A percentile compares a stretch with the other conserved stretches of the same genome.
Conservation (phyloP, 2,888 invertebrate species). For the Gortyna flavago region DNA sequence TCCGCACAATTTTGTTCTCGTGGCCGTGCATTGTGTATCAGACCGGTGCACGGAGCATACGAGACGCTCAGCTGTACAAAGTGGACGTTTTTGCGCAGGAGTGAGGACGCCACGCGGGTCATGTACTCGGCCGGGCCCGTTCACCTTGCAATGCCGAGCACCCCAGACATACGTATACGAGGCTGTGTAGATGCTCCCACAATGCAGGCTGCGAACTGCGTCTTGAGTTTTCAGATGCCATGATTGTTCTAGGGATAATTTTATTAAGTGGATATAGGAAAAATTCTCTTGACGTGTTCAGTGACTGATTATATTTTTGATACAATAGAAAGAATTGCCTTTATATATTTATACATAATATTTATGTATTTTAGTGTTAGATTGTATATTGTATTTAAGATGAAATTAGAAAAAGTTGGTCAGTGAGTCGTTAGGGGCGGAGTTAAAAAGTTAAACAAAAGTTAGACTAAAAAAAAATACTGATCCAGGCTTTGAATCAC, state of each 20-base stretch:
- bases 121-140: slow-evolving; percentile 74
- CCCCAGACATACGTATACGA: slow-evolving; percentile 44
- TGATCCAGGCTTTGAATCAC: background rate
- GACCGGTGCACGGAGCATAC: slow-evolving; percentile 16
- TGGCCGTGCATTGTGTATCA: slow-evolving; percentile 11
- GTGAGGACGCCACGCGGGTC: slow-evolving; percentile 58
- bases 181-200: slow-evolving; percentile 9
- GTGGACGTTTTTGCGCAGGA: slow-evolving; percentile 68
- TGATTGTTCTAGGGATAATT: background rate
- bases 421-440: no score
- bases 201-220: background rate
- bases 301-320: background rate
- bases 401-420: background rate
- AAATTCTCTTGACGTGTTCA: background rate
- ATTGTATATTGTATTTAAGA: no score
- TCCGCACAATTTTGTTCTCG: background rate
- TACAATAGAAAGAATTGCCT: background rate
- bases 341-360: no score
- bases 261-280: background rate
- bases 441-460: no score
- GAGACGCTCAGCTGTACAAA: slow-evolving; percentile 63
- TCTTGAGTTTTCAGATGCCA: background rate
- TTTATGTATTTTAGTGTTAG: no score
- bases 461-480: no score
- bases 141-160: slow-evolving; percentile 87